Base-by-base conservation (phyloP, 2,113 vertebrate species). In the Hemichromis elongatus region DNA sequence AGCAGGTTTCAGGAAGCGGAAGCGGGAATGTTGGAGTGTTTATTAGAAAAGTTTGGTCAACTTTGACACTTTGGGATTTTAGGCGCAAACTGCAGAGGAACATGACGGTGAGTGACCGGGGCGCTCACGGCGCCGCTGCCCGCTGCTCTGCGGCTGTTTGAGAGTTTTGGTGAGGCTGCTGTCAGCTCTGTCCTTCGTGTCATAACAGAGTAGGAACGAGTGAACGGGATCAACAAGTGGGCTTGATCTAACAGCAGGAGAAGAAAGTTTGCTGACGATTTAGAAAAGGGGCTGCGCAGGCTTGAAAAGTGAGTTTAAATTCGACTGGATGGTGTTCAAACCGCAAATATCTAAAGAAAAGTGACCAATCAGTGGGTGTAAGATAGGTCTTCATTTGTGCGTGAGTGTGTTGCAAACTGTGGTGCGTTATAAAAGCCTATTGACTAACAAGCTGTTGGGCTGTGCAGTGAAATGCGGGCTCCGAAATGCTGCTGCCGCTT, bases 1-100 rank as follows among this genome's bases (percentile, higher is more conserved):
- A 45, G 84, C 85, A 82, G 81, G 13, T 88, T 93, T 91, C 88
- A 95, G 94, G 94, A 95, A 95, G 94, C 94, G 94, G 94, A 95
- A 95, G 94, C 88, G 88, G 94, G 94, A 93, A 93, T 93, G 87
- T 83, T 82, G 89, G 90, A 85, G 84, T 87, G 81, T 88, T 77
- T 92, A 16, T 91, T 81, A 90, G 83, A 90, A 87, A 92, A 94
- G 84, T 94, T 94, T 93, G 88, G 86, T 77, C 77, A 77, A 53
- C 68, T 89, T 88, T 83, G 86, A 88, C 88, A 90, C 73, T 85
- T 88, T 14, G 59, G 53, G 30, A 86, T 24, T 63, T n/a, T 18
- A 70, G 79, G 63, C 77, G 9, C 70, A 26, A 54, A 77, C 66
- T 4, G 83, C 30, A 83, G 79, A 80, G 26, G 3, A 84, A 86